Evolutionary conservation across 2,888 invertebrate species (phyloP).

Genomic region (Chorisops tibialis): DNA sequence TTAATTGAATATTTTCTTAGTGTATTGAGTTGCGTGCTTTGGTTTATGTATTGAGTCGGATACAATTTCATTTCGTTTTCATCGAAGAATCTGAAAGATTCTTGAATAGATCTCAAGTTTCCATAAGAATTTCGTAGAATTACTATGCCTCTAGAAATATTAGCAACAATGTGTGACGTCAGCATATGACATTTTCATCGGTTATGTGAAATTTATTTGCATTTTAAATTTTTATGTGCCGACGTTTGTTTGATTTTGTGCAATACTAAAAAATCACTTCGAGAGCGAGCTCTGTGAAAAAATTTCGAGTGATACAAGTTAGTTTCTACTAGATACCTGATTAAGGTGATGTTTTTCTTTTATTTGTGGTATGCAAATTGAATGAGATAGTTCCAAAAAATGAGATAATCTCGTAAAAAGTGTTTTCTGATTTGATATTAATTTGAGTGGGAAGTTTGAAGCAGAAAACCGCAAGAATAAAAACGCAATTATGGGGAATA

Average conservation of each 20-base stretch:
- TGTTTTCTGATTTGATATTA: conserved; percentile 1
- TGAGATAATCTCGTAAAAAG: background rate
- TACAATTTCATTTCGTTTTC: too few species aligned
- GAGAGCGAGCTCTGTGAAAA: conserved; percentile 6
- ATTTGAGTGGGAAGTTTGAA: conserved; percentile 14
- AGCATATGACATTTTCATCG: background rate
- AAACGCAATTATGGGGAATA: conserved; percentile 26
- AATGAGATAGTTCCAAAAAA: background rate
- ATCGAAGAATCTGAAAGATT: too few species aligned
- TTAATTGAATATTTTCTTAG: conserved; percentile 10
- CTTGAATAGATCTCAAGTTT: too few species aligned
- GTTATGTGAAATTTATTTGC: background rate
- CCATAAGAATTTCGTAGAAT: too few species aligned
- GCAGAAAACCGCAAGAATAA: background rate
- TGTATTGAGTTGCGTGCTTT: too few species aligned
- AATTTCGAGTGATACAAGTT: background rate
- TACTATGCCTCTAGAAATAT: too few species aligned
- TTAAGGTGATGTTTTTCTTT: background rate
- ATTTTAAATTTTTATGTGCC: background rate
- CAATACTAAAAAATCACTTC: background rate
- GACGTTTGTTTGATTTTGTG: background rate
- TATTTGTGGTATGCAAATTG: background rate
- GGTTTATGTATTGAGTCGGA: too few species aligned
- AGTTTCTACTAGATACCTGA: background rate
- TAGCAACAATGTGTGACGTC: background rate